Base-by-base conservation (phyloP, 2,888 invertebrate genomes). In the Ferdinandea cuprea region DNA sequence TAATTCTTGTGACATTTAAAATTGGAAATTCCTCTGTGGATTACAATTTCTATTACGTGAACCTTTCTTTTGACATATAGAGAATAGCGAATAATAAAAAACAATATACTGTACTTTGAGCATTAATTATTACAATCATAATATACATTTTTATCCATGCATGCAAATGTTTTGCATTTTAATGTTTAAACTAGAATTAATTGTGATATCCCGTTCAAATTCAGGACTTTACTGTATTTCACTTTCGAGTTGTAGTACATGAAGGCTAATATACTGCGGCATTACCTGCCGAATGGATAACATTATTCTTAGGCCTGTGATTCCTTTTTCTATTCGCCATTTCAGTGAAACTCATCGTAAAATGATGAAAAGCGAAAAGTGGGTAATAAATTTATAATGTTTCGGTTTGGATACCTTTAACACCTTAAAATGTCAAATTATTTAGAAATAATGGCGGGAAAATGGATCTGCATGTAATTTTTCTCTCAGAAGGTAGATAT, bases 401-500 rank as follows among this genome's bases (percentile, higher is more conserved):
- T 32, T 56, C 44, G 15, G 25, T 37, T 37, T 6, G 9, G 2
- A 2, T 44, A 7, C 59, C 25, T 2, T 44, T 56, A 54, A 46
- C 68, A 58, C 59, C 50, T 71, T 61, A 50, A 71, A 59, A 71
- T 61, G 71, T 71, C 50, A 71, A 71, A 59, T 71, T 50, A 59
- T 28, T 42, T 59, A 50, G 50, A 71, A 59, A 61, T 52, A 50
- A 69, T 37, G 69, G 9, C 15, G 28, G 30, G 15, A 17, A 40
- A 50, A 65, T 65, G 63, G 48, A 65, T 40, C 44, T 32, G 61
- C 61, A 61, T 32, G 61, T n/a, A 54, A 68, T 54, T 68, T 52
- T 19, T 40, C 30, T 30, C 21, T 32, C n/a, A 30, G 17, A 28
- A n/a, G n/a, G 17, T n/a, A 35, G 25, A 5, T 25, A 17, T 52